Evolutionary conservation across 2,113 vertebrate species (phyloP), one percentile per base, ranked within the genome.

Genomic region (Scolopax mira): DNA sequence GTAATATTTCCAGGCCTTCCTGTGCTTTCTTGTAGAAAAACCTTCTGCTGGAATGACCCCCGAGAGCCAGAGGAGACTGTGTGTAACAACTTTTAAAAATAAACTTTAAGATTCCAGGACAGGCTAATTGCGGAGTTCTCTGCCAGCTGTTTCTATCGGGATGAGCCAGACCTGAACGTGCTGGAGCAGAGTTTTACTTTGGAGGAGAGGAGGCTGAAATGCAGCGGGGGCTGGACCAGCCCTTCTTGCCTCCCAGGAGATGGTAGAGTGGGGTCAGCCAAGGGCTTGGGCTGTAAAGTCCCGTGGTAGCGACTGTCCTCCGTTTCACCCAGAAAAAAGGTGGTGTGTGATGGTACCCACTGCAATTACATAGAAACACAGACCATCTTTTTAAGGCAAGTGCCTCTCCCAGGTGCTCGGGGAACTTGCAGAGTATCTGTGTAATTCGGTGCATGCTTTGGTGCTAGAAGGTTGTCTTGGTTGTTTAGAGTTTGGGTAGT

Each of bases 31-130:
- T 60, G 55, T 85, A 72, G 60, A 82, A 94, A 60, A 13, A 42
- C 62, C 28, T 37, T 74, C n/a, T 83, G 33, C 58, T 83, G 49
- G 46, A 69, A 93, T 54, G 73, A 37, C 31, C 64, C 39, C 23
- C 7, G 24, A 84, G 61, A 87, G 22, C 65, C 41, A 57, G 54
- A 37, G 54, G 85, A 75, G 58, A 65, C 42, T 78, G 11, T 13
- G 25, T 54, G 49, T 77, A 89, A 42, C 49, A 87, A 92, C 94
- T 95, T 94, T 89, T 88, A 81, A 90, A 92, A 96, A 96, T 86
- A 84, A 95, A 90, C 86, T 94, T 60, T 42, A 46, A 30, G 70
- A 77, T 94, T 93, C 71, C 85, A 89, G 65, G 52, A 37, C 67
- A 65, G 60, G 88, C 79, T 93, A 74, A 83, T 80, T 3, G 1